Base-by-base conservation (phyloP, 1,140 invertebrate species). In the Argopecten irradians region DNA sequence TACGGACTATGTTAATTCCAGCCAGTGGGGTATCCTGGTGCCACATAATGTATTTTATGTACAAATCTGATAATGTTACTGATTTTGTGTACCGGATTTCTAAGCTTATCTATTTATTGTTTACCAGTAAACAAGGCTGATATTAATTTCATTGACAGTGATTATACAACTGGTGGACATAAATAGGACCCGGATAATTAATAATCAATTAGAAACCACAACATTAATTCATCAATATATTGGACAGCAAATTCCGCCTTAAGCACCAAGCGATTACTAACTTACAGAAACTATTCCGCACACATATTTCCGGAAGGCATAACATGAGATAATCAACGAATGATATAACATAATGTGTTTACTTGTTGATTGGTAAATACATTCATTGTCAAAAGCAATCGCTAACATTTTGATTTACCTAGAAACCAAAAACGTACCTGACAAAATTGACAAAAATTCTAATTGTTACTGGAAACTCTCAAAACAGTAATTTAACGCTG, bases 81-180 rank as follows among this genome's bases (percentile, higher is more conserved):
- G n/a, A n/a, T n/a, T n/a, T n/a, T n/a, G n/a, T n/a, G n/a, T n/a
- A n/a, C n/a, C n/a, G n/a, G n/a, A n/a, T n/a, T n/a, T n/a, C n/a
- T n/a, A n/a, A 5, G n/a, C n/a, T 5, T 3, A 71, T 71, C 22
- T 28, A 28, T 8, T 11, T 16, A n/a, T 71, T 71, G 55, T 71
- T 71, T 71, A 71, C 55, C 55, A 71, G 28, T 71, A 71, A 71
- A 71, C 28, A 71, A 28, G n/a, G 22, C n/a, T 3, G 5, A 11
- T 14, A 71, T 5, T 28, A 7, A 5, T 28, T 28, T 28, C 8
- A 71, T 28, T 71, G 22, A 28, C 43, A 71, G 14, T 71, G 55
- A 71, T 71, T 71, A n/a, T 71, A 71, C 55, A 28, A 71, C 55
- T 71, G 55, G 11, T 71, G 55, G n/a, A 71, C 55, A 71, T 71